Percentiles rank a stretch among this genome's conserved stretches.
Evolutionary conservation across 2,113 vertebrate species (phyloP).

Genomic region (Phylloscopus trochilus): DNA sequence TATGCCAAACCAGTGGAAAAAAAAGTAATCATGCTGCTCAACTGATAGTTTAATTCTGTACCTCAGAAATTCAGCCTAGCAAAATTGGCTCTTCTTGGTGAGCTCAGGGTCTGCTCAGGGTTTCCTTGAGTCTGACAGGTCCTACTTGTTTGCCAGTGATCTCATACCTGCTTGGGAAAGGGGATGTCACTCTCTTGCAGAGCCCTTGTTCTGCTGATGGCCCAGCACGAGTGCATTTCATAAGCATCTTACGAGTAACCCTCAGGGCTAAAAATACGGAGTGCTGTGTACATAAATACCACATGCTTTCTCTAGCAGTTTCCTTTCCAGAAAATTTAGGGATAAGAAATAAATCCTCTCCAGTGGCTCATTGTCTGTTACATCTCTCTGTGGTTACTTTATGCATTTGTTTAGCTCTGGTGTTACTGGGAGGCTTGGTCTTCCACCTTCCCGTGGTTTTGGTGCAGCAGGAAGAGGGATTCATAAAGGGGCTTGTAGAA

Average conservation of each 20-base stretch:
- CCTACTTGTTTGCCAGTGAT: neutral
- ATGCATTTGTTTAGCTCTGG: neutral
- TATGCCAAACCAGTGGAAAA: neutral
- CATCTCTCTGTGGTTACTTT: neutral
- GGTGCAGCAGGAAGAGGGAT: neutral
- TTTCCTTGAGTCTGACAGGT: neutral
- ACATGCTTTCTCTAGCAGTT: neutral
- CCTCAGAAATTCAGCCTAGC: neutral
- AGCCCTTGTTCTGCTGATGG: neutral
- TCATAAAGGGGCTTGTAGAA: neutral
- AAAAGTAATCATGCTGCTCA: neutral
- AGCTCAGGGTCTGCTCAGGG: neutral
- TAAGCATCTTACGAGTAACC: neutral
- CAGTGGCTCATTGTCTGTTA: neutral
- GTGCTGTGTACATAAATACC: neutral
- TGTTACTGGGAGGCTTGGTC: neutral
- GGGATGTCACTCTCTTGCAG: neutral
- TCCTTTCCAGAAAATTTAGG: neutral
- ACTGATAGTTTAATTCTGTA: neutral
- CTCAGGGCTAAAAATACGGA: conserved; percentile 4
- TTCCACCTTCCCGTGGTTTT: neutral
- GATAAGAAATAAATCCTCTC: conserved; percentile 20
- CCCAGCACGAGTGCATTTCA: neutral
- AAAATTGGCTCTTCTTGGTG: neutral
- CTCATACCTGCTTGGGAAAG: neutral